phyloP scores from a whole-genome alignment of 1,140 invertebrate species.

The Drosophila sechellia region DNA sequence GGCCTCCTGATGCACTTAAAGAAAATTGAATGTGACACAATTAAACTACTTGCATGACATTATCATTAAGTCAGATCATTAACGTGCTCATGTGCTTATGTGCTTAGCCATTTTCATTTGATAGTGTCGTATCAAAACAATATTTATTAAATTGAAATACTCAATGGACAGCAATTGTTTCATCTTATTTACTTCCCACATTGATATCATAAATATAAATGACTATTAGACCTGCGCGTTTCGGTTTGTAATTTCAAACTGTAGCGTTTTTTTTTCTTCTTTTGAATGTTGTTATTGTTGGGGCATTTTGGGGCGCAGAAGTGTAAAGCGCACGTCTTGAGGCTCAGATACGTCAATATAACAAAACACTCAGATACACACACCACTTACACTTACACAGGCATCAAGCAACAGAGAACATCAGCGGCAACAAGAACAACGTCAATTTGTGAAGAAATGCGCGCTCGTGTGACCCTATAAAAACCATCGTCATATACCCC shows the following conservation, averaged over 20 bases:
- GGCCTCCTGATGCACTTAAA: conserved; percentile 14
- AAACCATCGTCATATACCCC: conserved; percentile 10
- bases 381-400: conserved; percentile 18
- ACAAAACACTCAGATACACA: conserved; percentile 44
- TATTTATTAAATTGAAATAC: no score
- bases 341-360: conserved; percentile 75
- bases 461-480: conserved; percentile 78
- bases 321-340: conserved; percentile 73
- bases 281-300: conserved; percentile 40
- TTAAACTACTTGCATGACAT: no score
- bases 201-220: background rate
- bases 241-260: background rate
- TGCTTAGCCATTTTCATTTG: background rate
- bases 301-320: conserved; percentile 57
- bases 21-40: background rate
- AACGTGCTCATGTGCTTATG: no score
- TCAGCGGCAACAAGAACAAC: conserved; percentile 35
- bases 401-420: conserved; percentile 58
- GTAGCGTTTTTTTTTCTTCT: conserved; percentile 6
- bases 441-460: conserved; percentile 79
- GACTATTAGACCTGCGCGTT: conserved; percentile 4
- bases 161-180: background rate
- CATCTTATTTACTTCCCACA: background rate
- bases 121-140: background rate
- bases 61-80: no score